These are phyloP conservation scores for Thaumatotibia leucotreta DNA, from an alignment of 1,140 invertebrate genomes.

Conservation along the genomic window DNA sequence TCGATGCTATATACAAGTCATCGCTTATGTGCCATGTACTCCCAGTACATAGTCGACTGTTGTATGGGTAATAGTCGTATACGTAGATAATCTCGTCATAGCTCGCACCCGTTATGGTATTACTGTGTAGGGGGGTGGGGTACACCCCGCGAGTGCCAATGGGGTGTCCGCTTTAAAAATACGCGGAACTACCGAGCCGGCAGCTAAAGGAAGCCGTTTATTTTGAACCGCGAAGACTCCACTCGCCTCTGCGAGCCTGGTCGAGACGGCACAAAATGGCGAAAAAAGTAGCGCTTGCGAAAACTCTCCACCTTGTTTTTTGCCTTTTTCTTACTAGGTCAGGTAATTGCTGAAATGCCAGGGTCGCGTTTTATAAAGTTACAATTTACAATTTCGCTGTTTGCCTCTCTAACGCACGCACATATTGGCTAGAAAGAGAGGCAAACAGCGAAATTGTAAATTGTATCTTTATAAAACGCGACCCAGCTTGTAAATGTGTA, in stretches of 20 bases:
- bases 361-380: no score
- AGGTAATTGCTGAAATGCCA: no score
- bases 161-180: constrained; percentile 74
- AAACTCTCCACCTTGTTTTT: constrained; percentile 31
- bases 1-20: constrained; percentile 72
- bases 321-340: neutral
- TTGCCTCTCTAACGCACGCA: no score
- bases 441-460: no score
- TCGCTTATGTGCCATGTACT: constrained; percentile 66
- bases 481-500: no score
- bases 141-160: constrained; percentile 47
- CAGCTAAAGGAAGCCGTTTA: constrained; percentile 70
- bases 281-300: constrained; percentile 40
- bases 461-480: no score
- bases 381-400: no score
- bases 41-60: constrained; percentile 52
- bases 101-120: constrained; percentile 74
- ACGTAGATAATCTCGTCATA: constrained; percentile 76
- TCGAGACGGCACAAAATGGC: constrained; percentile 51
- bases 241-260: constrained; percentile 46
- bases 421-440: no score
- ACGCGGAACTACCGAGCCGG: constrained; percentile 60
- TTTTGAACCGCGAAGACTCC: constrained; percentile 65
- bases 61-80: constrained; percentile 62
- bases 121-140: constrained; percentile 56